Base-by-base conservation (phyloP, 2,797 vertebrate species). In the Semaprochilodus insignis region DNA sequence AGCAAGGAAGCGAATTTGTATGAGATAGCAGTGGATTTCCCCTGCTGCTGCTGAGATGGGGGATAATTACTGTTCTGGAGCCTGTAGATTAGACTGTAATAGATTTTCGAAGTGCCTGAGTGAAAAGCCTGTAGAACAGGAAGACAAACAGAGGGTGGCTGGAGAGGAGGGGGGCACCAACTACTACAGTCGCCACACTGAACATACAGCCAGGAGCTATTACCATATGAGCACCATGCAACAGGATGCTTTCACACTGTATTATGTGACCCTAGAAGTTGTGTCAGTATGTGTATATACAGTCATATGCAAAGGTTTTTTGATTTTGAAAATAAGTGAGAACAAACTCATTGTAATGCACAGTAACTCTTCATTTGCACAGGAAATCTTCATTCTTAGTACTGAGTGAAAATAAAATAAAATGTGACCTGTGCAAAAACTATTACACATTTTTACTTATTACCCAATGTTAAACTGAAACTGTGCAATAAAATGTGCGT, bases 21-120 rank as follows among this genome's bases (percentile, higher is more conserved):
- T 86, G 90, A 93, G 93, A 95, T 93, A 93, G 90, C 88, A 74
- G 81, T 85, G 87, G 90, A 88, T 83, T 92, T 94, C 93, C 91
- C 92, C 92, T 92, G 62, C 57, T 87, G 66, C 75, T 84, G 44
- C 44, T 75, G 88, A 88, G 92, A 94, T 91, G 87, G 88, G 90
- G 91, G 90, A 90, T 94, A 94, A 95, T 94, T 94, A 83, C 82
- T 84, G 78, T 87, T 89, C 85, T 89, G 89, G 86, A 89, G 87
- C 78, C 88, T 85, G 76, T 69, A 89, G 88, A 90, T 90, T 88
- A 89, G 86, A 88, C 81, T 81, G 83, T 85, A 88, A 89, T 87
- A 89, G 85, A 88, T 86, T 89, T 85, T 77, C 55, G 51, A 70
- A 85, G 85, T 83, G 82, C 60, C 63, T 77, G 34, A 87, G 63